Base-by-base conservation (phyloP, 2,113 vertebrate species). In the Camelus dromedarius region DNA sequence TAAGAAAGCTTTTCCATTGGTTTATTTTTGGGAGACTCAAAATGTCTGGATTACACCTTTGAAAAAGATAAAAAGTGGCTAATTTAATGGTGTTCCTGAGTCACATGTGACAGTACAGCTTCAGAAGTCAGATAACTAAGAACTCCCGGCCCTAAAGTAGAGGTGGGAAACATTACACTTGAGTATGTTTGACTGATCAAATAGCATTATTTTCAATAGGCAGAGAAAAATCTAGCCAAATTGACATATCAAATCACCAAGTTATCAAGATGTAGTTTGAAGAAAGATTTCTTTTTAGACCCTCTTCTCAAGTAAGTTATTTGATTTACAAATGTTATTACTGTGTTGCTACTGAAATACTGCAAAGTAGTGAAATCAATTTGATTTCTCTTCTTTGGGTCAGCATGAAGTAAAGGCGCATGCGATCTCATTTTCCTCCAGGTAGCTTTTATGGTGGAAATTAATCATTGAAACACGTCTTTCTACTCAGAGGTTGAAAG, bases 281-380 rank as follows among this genome's bases (percentile, higher is more conserved):
- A 76, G 24, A 94, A 89, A 64, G 70, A 3, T 46, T 56, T 87
- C 13, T 70, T 60, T 11, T 70, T 50, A 89, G 24, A 26, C 8
- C 9, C 15, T 80, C 11, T 80, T 62, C 35, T 69, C 52, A 16
- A 85, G 4, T 76, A 72, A 81, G 46, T 64, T 84, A 79, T 70
- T 91, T 76, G 26, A 95, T 76, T 67, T 93, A 73, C 15, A 81
- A 93, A 80, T 79, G 18, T 82, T 94, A 50, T 70, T 69, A 90
- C 3, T 28, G 72, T 5, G 3, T 46, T 93, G 69, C 76, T 28
- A 28, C 26, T 48, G 48, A 95, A 91, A 86, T 46, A 82, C 20
- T 88, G 38, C 48, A 79, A 79, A 56, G 7, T 75, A 69, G 18
- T n/a, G 14, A 96, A 91, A 80, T 93, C 79, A 82, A 12, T 52